These are phyloP conservation scores for Morone saxatilis DNA, from an alignment of 2,113 vertebrate genomes.

Conservation along the genomic window DNA sequence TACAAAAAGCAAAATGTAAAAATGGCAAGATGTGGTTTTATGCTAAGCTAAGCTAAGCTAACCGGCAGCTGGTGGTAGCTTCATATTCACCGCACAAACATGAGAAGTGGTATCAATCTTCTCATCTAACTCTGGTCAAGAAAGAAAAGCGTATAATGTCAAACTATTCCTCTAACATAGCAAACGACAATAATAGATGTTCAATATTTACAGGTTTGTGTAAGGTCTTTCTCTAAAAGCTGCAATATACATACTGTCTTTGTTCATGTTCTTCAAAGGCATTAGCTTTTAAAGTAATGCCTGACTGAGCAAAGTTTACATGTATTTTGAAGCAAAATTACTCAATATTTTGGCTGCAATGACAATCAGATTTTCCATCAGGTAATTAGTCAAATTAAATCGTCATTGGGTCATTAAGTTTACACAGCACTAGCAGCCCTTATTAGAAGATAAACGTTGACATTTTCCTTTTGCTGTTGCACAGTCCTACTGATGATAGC, in stretches of 20 bases:
- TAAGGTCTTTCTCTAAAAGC: neutral
- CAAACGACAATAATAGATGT: neutral
- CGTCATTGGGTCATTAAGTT: slow-evolving; percentile 40
- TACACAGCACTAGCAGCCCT: slow-evolving; percentile 4
- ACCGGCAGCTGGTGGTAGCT: neutral
- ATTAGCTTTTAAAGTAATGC: neutral
- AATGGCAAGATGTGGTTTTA: neutral
- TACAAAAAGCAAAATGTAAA: neutral
- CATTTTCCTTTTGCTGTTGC: slow-evolving; percentile 54
- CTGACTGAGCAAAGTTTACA: neutral
- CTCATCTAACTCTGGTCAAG: neutral
- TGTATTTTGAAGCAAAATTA: slow-evolving; percentile 22
- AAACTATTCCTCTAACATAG: neutral
- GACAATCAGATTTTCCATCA: slow-evolving; percentile 12
- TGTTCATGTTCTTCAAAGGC: neutral
- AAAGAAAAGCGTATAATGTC: neutral
- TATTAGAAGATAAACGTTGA: slow-evolving; percentile 64
- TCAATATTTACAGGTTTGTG: neutral
- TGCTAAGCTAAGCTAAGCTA: neutral
- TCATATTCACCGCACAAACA: neutral
- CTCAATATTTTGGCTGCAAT: neutral
- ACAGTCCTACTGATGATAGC: slow-evolving; percentile 50
- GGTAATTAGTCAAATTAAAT: slow-evolving; percentile 60
- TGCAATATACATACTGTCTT: neutral
- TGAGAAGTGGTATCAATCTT: neutral